phyloP scores from a whole-genome alignment of 2,797 vertebrate genomes.

The Pangasius sanitwongsei region DNA sequence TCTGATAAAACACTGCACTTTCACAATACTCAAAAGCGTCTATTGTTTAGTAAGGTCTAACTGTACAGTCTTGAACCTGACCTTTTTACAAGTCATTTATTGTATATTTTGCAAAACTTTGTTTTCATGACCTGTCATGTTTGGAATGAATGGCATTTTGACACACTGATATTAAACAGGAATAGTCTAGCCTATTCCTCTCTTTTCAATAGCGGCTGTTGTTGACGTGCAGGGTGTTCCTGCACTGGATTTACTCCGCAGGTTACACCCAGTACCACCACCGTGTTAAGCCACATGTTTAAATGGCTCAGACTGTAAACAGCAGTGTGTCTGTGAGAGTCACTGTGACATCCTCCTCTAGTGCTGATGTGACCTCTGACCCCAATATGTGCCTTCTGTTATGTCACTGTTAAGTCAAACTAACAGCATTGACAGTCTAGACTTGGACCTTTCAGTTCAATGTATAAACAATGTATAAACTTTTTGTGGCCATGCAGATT shows the following conservation, averaged over 20 bases:
- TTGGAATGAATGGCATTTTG: conserved; percentile 19
- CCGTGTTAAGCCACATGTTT: conserved; percentile 33
- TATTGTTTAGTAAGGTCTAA: conserved; percentile 28
- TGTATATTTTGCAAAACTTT: conserved; percentile 26
- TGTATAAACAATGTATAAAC: conserved; percentile 13
- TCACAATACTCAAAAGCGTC: conserved; percentile 32
- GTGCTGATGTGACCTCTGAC: conserved; percentile 19
- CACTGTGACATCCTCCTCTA: background rate
- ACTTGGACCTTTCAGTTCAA: background rate
- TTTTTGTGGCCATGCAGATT: conserved; percentile 28
- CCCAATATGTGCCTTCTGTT: background rate
- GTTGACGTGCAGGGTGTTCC: conserved; percentile 46
- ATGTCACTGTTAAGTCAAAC: background rate
- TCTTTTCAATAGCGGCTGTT: conserved; percentile 34
- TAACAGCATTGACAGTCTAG: background rate
- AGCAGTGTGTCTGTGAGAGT: conserved; percentile 13
- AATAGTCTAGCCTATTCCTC: conserved; percentile 34
- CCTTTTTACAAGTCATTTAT: conserved; percentile 12
- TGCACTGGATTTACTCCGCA: conserved; percentile 37
- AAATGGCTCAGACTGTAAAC: conserved; percentile 31
- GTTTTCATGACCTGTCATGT: conserved; percentile 30
- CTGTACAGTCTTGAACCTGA: conserved; percentile 14
- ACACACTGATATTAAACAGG: conserved; percentile 3
- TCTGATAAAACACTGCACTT: conserved; percentile 35
- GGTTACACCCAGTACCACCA: conserved; percentile 45